A percentile compares a stretch with the other conserved stretches of the same genome.
phyloP scores from a whole-genome alignment of 2,797 vertebrate genomes.

The Pipistrellus nathusii region DNA sequence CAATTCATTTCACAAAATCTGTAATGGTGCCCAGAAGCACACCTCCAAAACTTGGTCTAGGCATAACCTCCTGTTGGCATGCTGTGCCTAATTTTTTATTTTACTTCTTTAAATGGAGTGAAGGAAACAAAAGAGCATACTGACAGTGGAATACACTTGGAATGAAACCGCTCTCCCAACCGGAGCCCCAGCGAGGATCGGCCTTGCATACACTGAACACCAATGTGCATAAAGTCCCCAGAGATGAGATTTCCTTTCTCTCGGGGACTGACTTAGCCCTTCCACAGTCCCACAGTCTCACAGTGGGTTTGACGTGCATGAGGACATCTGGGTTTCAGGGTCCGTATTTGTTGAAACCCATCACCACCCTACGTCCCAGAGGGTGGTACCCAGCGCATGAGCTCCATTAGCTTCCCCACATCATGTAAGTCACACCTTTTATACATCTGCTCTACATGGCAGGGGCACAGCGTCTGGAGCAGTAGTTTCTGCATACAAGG shows the following conservation, averaged over 20 bases:
- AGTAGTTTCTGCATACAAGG: constrained; percentile 88
- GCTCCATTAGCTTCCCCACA: constrained; percentile 92
- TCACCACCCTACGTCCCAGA: constrained; percentile 84
- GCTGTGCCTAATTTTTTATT: constrained; percentile 65
- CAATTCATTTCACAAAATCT: constrained; percentile 78
- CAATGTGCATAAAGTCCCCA: constrained; percentile 80
- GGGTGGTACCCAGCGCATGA: constrained; percentile 89
- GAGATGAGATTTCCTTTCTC: constrained; percentile 75
- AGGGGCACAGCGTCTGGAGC: constrained; percentile 91
- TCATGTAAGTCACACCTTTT: constrained; percentile 93
- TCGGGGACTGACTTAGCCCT: constrained; percentile 71
- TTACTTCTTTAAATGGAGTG: constrained; percentile 61
- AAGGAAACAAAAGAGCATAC: constrained; percentile 64
- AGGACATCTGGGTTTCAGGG: constrained; percentile 89
- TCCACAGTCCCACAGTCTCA: constrained; percentile 82
- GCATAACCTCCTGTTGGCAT: constrained; percentile 78
- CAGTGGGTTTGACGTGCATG: constrained; percentile 87
- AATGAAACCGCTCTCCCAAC: constrained; percentile 84
- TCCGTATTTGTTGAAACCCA: constrained; percentile 82
- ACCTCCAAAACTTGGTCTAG: constrained; percentile 65
- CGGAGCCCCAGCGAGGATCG: constrained; percentile 80
- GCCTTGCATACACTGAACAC: constrained; percentile 80
- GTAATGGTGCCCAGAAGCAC: constrained; percentile 75
- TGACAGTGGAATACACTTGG: constrained; percentile 63
- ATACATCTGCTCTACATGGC: constrained; percentile 88